Evolutionary conservation across 2,888 invertebrate genomes (phyloP).

Genomic region (Drosophila anomalata): DNA sequence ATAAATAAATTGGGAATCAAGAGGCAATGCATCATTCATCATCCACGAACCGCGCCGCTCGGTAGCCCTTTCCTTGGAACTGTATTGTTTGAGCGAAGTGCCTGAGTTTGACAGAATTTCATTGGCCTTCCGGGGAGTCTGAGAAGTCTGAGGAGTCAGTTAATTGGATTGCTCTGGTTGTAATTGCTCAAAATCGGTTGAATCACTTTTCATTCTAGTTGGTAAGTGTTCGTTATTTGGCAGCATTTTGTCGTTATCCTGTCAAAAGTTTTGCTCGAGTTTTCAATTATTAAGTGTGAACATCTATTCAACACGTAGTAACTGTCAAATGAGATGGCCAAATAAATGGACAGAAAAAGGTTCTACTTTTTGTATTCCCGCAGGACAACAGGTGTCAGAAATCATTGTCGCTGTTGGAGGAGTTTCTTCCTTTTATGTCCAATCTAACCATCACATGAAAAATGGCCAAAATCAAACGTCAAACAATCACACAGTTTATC

Average conservation of each 20-base stretch:
- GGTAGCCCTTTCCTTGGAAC: slow-evolving; percentile 24
- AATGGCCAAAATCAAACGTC: slow-evolving; percentile 11
- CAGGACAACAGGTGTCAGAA: slow-evolving; percentile 26
- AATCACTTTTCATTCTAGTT: slow-evolving; percentile 12
- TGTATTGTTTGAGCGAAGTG: slow-evolving; percentile 18
- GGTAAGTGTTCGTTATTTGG: slow-evolving; percentile 3
- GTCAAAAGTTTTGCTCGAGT: slow-evolving; percentile 17
- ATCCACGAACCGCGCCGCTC: slow-evolving; percentile 31
- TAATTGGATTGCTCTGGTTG: slow-evolving; percentile 47
- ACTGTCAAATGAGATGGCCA: slow-evolving; percentile 49
- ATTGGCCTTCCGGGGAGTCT: background rate
- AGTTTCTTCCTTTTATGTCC: slow-evolving; percentile 23
- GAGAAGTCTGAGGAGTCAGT: slow-evolving; percentile 6
- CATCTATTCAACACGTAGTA: slow-evolving; percentile 46
- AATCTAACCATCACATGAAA: background rate
- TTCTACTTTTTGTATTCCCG: slow-evolving; percentile 21
- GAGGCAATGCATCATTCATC: slow-evolving; percentile 62
- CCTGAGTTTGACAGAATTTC: slow-evolving; percentile 15
- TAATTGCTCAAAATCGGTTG: slow-evolving; percentile 24
- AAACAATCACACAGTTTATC: background rate
- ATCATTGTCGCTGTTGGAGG: slow-evolving; percentile 39
- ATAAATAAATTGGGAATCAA: slow-evolving; percentile 7
- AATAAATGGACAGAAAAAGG: slow-evolving; percentile 47
- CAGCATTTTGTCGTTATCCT: slow-evolving; percentile 24
- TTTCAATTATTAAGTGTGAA: slow-evolving; percentile 51